Conservation (phyloP, 2,797 vertebrate genomes). For the Lepilemur ruficaudatus region DNA sequence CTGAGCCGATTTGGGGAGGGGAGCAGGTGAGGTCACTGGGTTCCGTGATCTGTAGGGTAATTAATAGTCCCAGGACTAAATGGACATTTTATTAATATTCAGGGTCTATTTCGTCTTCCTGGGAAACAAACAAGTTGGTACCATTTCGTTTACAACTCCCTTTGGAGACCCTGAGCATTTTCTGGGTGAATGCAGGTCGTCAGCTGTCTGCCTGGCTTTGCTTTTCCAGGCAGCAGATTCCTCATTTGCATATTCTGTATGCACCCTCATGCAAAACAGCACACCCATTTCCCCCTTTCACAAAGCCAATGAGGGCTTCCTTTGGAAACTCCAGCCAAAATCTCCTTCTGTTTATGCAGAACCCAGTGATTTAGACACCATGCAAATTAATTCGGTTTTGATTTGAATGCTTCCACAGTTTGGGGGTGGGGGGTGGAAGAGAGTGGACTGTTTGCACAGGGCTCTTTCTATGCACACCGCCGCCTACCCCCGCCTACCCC, state of each 20-base stretch:
- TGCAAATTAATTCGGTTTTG: conserved; percentile 82
- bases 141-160: conserved; percentile 81
- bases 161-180: conserved; percentile 70
- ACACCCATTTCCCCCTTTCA: conserved; percentile 86
- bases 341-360: conserved; percentile 83
- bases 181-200: conserved; percentile 84
- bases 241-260: conserved; percentile 94
- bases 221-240: conserved; percentile 90
- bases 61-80: conserved; percentile 85
- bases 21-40: conserved; percentile 83
- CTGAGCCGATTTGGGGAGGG: conserved; percentile 47
- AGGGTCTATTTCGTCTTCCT: conserved; percentile 82
- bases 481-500: background rate
- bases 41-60: conserved; percentile 82
- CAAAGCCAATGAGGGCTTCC: conserved; percentile 85
- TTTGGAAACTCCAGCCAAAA: conserved; percentile 82
- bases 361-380: conserved; percentile 83
- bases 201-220: conserved; percentile 86
- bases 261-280: conserved; percentile 91
- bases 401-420: conserved; percentile 79
- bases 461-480: conserved; percentile 28
- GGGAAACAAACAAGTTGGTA: conserved; percentile 84
- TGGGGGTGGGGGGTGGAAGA: background rate
- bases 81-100: conserved; percentile 88
- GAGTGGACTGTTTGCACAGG: conserved; percentile 65